Conservation (phyloP, 2,888 invertebrate genomes). For the Tolmerus cingulatus region DNA sequence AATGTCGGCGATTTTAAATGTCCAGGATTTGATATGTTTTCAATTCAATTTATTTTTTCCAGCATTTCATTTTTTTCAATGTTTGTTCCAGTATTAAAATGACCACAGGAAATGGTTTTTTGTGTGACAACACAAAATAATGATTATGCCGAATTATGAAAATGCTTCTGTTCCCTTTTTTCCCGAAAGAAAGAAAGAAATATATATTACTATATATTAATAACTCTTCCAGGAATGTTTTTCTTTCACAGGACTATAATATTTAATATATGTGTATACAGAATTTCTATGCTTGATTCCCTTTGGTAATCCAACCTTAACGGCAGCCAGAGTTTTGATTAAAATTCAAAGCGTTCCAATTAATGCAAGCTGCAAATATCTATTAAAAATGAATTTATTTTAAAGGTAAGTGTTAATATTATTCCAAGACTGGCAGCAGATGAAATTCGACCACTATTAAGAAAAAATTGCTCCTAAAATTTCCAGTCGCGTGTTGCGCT, state of each 20-base stretch:
- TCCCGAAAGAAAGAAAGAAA: not conserved
- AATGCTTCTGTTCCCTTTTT: not conserved
- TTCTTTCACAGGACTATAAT: not conserved
- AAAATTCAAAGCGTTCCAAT: too few relatives aligned
- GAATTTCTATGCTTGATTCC: too few relatives aligned
- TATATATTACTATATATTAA: not conserved
- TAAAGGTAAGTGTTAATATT: too few relatives aligned
- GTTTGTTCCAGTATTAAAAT: not conserved
- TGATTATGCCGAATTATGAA: not conserved
- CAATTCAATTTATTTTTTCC: not conserved
- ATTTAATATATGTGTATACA: not conserved
- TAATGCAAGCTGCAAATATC: too few relatives aligned
- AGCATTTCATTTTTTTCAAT: not conserved
- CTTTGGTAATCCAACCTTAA: too few relatives aligned
- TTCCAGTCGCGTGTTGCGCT: too few relatives aligned
- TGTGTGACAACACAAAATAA: not conserved
- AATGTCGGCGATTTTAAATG: not conserved
- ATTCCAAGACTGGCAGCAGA: too few relatives aligned
- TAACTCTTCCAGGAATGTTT: not conserved
- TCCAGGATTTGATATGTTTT: not conserved
- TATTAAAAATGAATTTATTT: too few relatives aligned
- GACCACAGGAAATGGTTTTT: not conserved
- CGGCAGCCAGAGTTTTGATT: too few relatives aligned
- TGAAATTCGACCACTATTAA: too few relatives aligned
- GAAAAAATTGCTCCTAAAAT: too few relatives aligned